A percentile compares a stretch with the other conserved stretches of the same genome.
These are phyloP conservation scores for Centropus bengalensis DNA, from an alignment of 2,113 vertebrate species.

Conservation along the genomic window DNA sequence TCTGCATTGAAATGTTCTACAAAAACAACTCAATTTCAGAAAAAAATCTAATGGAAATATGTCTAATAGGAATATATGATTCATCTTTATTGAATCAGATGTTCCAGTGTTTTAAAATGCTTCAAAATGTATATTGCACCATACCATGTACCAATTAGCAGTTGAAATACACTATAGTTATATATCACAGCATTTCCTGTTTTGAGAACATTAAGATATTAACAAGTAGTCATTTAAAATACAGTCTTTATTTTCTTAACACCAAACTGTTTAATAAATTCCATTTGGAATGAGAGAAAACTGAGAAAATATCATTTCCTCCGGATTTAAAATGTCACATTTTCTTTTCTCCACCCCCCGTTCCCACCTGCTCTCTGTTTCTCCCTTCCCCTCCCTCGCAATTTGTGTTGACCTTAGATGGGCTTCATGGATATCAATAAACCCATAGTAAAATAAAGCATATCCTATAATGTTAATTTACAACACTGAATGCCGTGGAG, in stretches of 20 bases:
- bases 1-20: neutral
- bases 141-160: neutral
- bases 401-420: conserved; percentile 20
- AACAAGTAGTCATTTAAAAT: neutral
- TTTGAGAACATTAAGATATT: neutral
- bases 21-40: neutral
- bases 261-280: neutral
- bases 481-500: neutral
- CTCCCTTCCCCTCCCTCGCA: neutral
- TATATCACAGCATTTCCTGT: neutral
- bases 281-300: neutral
- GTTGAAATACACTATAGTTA: neutral
- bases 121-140: neutral
- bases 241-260: neutral
- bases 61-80: neutral
- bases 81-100: neutral
- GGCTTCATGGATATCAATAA: conserved; percentile 32
- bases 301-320: neutral
- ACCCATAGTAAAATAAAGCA: conserved; percentile 13
- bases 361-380: neutral
- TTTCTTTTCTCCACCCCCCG: neutral
- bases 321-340: neutral
- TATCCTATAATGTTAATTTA: conserved; percentile 54
- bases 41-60: neutral
- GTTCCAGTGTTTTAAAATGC: conserved; percentile 1